phyloP scores from a whole-genome alignment of 2,888 invertebrate species.

The Phaedon cochleariae region DNA sequence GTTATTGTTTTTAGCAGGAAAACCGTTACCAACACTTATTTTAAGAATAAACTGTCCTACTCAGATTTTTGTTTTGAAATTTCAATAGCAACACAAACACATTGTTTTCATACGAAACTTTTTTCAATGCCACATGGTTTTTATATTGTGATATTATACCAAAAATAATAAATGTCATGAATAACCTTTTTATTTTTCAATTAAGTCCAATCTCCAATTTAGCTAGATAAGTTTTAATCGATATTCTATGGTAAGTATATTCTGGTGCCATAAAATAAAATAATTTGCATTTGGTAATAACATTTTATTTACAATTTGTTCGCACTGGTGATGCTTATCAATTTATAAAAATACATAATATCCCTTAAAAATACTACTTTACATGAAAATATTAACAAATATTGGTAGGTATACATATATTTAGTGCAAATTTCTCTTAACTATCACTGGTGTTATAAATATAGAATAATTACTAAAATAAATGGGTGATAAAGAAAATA shows the following conservation, averaged over 20 bases:
- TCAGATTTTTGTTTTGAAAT: too few relatives aligned
- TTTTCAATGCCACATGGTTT: too few relatives aligned
- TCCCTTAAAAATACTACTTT: not conserved
- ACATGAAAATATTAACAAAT: not conserved
- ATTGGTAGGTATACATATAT: not conserved
- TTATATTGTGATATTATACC: too few relatives aligned
- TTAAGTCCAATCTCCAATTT: too few relatives aligned
- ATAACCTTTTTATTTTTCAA: too few relatives aligned
- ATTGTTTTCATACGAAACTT: too few relatives aligned
- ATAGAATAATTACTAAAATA: not conserved
- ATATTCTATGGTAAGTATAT: too few relatives aligned
- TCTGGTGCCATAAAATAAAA: too few relatives aligned
- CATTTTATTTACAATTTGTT: not conserved
- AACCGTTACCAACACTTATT: not conserved
- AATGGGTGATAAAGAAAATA: not conserved
- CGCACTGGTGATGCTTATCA: not conserved
- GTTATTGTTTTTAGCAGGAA: not conserved
- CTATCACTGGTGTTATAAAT: not conserved
- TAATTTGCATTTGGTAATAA: not conserved
- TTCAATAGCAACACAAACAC: too few relatives aligned
- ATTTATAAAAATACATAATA: not conserved
- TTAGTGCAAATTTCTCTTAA: not conserved
- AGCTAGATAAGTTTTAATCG: too few relatives aligned
- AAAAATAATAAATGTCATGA: too few relatives aligned
- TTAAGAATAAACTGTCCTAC: not conserved